Evolutionary conservation across 1,140 invertebrate species (phyloP).

Genomic region (Drosophila mojavensis): DNA sequence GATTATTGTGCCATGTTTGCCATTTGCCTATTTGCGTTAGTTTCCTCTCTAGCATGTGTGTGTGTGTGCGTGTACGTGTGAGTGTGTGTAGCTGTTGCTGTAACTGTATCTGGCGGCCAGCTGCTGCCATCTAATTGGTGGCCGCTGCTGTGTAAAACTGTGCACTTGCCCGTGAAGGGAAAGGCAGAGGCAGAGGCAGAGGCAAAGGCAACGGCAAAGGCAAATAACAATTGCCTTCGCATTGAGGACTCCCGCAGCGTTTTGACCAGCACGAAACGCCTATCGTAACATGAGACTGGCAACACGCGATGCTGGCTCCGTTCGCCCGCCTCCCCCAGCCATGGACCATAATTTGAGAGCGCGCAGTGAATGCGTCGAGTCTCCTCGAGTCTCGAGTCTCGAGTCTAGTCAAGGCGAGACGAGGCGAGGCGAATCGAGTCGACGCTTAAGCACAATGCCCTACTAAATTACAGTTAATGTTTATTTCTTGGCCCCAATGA

Average conservation of each 20-base stretch:
- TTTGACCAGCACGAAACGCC: conserved; percentile 77
- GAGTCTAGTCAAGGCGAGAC: conserved; percentile 50
- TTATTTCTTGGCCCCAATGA: conserved; percentile 72
- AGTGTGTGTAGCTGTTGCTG: conserved; percentile 19
- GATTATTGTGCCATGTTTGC: conserved; percentile 64
- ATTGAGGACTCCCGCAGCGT: conserved; percentile 73
- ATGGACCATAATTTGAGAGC: conserved; percentile 75
- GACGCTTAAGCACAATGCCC: conserved; percentile 81
- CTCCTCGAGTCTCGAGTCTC: conserved; percentile 27
- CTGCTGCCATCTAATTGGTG: conserved; percentile 78
- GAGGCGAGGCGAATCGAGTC: conserved; percentile 47
- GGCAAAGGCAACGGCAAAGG: conserved; percentile 26
- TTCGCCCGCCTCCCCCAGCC: conserved; percentile 46
- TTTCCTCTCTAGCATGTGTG: conserved; percentile 27
- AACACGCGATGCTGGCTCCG: conserved; percentile 20
- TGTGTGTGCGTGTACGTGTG: conserved; percentile 12
- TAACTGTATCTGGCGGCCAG: conserved; percentile 44
- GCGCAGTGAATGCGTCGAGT: conserved; percentile 44
- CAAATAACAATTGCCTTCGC: conserved; percentile 81
- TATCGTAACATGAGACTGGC: conserved; percentile 77
- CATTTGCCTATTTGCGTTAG: conserved; percentile 35
- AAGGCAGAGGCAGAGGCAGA: background rate
- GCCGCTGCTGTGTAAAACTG: conserved; percentile 71
- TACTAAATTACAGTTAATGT: conserved; percentile 83
- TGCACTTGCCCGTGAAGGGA: conserved; percentile 64